Conservation (phyloP, 1,140 invertebrate genomes). For the Drosophila sechellia region DNA sequence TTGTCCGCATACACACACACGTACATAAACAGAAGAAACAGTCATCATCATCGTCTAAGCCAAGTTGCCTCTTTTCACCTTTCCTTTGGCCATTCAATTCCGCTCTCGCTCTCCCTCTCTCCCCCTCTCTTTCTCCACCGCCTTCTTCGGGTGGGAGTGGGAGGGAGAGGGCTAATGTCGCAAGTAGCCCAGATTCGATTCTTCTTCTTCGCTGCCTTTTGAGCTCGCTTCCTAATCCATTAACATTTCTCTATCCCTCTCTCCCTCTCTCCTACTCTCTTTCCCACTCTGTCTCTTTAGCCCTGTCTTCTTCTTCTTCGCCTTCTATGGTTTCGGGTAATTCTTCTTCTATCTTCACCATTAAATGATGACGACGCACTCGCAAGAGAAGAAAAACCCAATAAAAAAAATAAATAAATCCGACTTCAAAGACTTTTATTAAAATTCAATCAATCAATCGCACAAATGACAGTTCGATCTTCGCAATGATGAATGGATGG, state of each 20-base stretch:
- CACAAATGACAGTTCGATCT: slow-evolving; percentile 29
- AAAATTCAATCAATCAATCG: slow-evolving; percentile 43
- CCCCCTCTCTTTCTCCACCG: neutral
- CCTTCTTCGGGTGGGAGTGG: slow-evolving; percentile 10
- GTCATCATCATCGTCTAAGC: slow-evolving; percentile 53
- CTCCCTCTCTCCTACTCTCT: slow-evolving; percentile 14
- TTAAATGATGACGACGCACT: slow-evolving; percentile 51
- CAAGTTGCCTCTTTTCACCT: slow-evolving; percentile 75
- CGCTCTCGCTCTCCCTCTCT: slow-evolving; percentile 50
- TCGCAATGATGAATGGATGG: slow-evolving; percentile 30
- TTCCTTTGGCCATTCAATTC: slow-evolving; percentile 63
- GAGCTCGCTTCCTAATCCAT: slow-evolving; percentile 58
- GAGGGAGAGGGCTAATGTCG: slow-evolving; percentile 18
- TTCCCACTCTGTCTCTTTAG: slow-evolving; percentile 5
- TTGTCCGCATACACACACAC: slow-evolving; percentile 38
- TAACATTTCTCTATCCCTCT: slow-evolving; percentile 36
- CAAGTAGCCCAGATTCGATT: slow-evolving; percentile 29
- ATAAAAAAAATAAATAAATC: slow-evolving; percentile 17
- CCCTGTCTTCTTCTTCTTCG: slow-evolving; percentile 3
- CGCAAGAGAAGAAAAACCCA: slow-evolving; percentile 9
- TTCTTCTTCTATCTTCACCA: slow-evolving; percentile 9
- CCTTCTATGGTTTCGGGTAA: slow-evolving; percentile 15
- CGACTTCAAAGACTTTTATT: slow-evolving; percentile 34
- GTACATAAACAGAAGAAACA: slow-evolving; percentile 2
- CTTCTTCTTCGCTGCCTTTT: slow-evolving; percentile 41